Percentiles rank a stretch among this genome's conserved stretches.
Conservation (phyloP, 2,888 invertebrate species). For the Matsumyia berberina region DNA sequence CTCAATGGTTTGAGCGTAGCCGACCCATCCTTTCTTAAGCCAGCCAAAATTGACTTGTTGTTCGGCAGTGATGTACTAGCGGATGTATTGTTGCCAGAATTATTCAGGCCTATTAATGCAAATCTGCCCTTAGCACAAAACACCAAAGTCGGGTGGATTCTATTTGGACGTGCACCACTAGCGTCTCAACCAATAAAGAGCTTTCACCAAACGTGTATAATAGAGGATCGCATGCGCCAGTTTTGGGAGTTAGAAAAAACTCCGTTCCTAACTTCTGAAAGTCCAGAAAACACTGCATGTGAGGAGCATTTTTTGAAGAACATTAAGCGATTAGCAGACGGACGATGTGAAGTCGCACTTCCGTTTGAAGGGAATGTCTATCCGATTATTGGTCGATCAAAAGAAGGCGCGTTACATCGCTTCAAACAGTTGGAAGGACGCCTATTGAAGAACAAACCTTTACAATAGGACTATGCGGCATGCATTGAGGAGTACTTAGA, state of each 20-base stretch:
- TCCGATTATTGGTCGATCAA: conserved; percentile 30
- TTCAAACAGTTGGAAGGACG: conserved; percentile 15
- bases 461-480: not conserved
- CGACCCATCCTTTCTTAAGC: conserved; percentile 19
- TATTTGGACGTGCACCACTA: conserved; percentile 4
- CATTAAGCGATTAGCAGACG: conserved; percentile 2
- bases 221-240: not conserved
- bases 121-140: conserved; percentile 10
- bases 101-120: conserved; percentile 2
- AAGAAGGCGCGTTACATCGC: conserved; percentile 8
- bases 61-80: conserved; percentile 23
- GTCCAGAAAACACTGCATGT: conserved; percentile 32
- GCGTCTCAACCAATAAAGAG: not conserved
- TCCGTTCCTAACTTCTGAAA: not conserved
- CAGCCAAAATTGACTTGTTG: conserved; percentile 24
- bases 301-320: conserved; percentile 28
- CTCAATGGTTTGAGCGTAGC: conserved; percentile 19
- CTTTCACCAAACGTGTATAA: not conserved
- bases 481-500: conserved; percentile 13
- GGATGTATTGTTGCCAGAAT: conserved; percentile 15
- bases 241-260: conserved; percentile 37
- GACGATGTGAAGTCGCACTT: conserved; percentile 31
- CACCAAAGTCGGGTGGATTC: conserved; percentile 16
- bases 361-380: conserved; percentile 35
- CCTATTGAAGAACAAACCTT: not conserved